These are phyloP conservation scores for Cyanoliseus patagonus DNA, from an alignment of 2,113 vertebrate genomes.

Conservation along the genomic window DNA sequence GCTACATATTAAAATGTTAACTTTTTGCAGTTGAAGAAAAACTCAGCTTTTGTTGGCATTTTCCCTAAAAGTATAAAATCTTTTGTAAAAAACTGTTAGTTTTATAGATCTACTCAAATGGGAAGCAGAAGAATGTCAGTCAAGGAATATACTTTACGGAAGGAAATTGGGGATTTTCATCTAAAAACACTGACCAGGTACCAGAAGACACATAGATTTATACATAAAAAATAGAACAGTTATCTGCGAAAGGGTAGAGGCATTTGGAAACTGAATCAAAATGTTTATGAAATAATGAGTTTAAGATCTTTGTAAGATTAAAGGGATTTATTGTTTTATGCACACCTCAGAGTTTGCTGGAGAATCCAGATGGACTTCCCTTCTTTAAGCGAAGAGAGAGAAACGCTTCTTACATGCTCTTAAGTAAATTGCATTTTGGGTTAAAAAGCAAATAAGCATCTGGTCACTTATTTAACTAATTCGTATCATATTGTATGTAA, in stretches of 20 bases:
- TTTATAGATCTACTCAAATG: not conserved
- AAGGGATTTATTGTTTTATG: not conserved
- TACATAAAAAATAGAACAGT: not conserved
- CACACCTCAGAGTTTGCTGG: not conserved
- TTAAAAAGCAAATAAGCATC: conserved; percentile 36
- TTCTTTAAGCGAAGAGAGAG: not conserved
- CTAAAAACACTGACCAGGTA: not conserved
- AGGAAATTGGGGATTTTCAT: not conserved
- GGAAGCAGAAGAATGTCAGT: not conserved
- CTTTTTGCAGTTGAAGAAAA: not conserved
- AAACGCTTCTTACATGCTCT: not conserved
- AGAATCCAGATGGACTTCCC: not conserved
- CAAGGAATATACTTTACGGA: not conserved
- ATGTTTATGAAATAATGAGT: not conserved
- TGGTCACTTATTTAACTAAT: conserved; percentile 33
- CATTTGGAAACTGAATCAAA: not conserved
- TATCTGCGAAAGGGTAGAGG: not conserved
- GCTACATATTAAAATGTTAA: not conserved
- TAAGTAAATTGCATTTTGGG: not conserved
- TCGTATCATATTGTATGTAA: not conserved
- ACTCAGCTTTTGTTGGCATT: not conserved
- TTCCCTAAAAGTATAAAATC: not conserved
- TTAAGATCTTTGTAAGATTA: not conserved
- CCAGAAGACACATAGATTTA: not conserved
- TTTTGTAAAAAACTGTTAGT: not conserved